These are phyloP conservation scores for Saiga tatarica DNA, from an alignment of 2,113 vertebrate genomes.

Conservation along the genomic window DNA sequence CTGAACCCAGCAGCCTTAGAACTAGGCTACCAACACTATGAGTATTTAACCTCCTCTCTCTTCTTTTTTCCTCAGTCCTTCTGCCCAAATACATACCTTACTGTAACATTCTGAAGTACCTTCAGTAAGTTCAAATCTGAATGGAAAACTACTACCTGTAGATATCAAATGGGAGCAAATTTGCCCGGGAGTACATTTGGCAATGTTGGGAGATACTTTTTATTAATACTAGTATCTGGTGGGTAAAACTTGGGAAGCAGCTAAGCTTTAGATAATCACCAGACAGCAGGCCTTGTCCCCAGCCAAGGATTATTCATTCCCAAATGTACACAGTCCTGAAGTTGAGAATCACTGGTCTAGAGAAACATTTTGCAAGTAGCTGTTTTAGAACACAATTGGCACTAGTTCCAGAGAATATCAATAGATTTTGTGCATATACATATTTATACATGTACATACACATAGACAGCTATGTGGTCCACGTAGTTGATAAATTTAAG, in stretches of 20 bases:
- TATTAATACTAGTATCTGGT: neutral
- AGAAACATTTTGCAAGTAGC: neutral
- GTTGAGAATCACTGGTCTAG: neutral
- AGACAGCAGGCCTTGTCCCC: fast-evolving
- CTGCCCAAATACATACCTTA: neutral
- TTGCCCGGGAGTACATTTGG: neutral
- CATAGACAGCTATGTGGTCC: neutral
- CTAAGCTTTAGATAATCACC: neutral
- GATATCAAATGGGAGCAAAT: neutral
- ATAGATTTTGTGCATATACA: neutral
- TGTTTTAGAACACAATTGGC: neutral
- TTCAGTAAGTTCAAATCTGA: neutral
- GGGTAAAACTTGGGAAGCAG: neutral
- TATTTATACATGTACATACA: neutral
- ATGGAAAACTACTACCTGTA: neutral
- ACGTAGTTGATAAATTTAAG: neutral
- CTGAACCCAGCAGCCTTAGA: neutral
- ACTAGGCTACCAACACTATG: neutral
- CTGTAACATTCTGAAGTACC: neutral
- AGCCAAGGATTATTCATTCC: neutral
- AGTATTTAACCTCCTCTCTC: neutral
- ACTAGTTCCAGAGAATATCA: neutral
- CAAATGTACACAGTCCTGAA: neutral
- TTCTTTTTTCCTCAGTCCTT: neutral
- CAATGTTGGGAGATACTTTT: neutral